A percentile compares a stretch with the other conserved stretches of the same genome.
Conservation (phyloP, 2,113 vertebrate genomes). For the Lynx canadensis region DNA sequence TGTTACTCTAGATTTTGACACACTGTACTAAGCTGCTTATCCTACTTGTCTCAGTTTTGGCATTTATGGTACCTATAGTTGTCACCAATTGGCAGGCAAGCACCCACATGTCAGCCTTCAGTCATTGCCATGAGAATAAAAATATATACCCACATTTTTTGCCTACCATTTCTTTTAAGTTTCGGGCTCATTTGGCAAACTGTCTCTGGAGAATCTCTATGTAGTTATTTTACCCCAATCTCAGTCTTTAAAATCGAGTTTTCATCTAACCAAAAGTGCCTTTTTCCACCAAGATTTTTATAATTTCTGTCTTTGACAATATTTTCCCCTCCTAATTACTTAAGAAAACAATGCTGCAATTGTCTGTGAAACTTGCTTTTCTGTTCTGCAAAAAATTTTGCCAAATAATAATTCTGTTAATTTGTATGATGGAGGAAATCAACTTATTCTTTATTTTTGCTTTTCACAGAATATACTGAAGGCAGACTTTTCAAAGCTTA, state of each 20-base stretch:
- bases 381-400: neutral
- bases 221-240: neutral
- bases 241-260: neutral
- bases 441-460: neutral
- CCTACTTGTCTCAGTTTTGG: neutral
- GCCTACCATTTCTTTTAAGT: neutral
- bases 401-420: neutral
- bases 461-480: neutral
- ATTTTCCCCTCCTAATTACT: neutral
- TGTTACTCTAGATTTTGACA: neutral
- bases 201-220: neutral
- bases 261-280: neutral
- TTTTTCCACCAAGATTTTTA: neutral
- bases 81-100: neutral
- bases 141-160: neutral
- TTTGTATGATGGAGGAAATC: neutral
- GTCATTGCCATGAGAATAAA: neutral
- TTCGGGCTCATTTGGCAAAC: neutral
- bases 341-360: neutral
- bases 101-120: neutral
- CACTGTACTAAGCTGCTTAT: neutral
- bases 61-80: neutral
- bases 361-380: neutral
- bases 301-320: conserved; percentile 10
- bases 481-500: neutral